Conservation (phyloP, 2,797 vertebrate genomes). For the Mus spretus region DNA sequence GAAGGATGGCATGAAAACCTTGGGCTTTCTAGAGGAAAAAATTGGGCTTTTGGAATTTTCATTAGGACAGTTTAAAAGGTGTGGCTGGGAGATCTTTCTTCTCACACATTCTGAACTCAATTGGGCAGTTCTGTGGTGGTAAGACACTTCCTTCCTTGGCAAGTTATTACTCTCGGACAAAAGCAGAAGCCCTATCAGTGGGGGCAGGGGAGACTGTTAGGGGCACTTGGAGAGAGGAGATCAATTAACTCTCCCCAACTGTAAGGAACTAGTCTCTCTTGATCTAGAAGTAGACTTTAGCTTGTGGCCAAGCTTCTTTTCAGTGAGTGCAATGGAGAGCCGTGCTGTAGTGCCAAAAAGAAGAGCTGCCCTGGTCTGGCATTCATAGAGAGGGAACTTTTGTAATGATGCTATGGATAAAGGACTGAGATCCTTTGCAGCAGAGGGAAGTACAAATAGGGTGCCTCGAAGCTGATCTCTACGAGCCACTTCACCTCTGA, state of each 20-base stretch:
- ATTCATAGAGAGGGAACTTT: slow-evolving; percentile 82
- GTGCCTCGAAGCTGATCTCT: slow-evolving; percentile 83
- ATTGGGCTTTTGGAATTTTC: not conserved
- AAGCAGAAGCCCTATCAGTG: slow-evolving; percentile 70
- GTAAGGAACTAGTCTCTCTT: slow-evolving; percentile 80
- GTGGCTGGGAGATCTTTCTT: not conserved
- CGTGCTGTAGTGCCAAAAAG: slow-evolving; percentile 64
- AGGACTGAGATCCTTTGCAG: slow-evolving; percentile 79
- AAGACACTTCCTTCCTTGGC: slow-evolving; percentile 38
- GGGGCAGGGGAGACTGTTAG: slow-evolving; percentile 68
- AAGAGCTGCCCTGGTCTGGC: slow-evolving; percentile 67
- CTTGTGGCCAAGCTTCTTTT: slow-evolving; percentile 81
- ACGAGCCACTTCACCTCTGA: slow-evolving; percentile 85
- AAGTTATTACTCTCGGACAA: slow-evolving; percentile 60
- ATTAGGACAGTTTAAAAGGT: slow-evolving; percentile 7
- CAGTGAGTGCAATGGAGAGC: slow-evolving; percentile 72
- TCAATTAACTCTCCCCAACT: slow-evolving; percentile 75
- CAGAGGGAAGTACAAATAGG: slow-evolving; percentile 80
- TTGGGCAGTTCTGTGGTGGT: not conserved
- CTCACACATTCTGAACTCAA: slow-evolving; percentile 40
- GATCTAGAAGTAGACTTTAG: slow-evolving; percentile 78
- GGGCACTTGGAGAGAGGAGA: slow-evolving; percentile 75
- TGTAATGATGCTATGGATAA: slow-evolving; percentile 82
- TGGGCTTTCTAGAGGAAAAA: not conserved
- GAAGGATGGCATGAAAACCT: not conserved